These are phyloP conservation scores for Anguilla obscura DNA, from an alignment of 2,797 vertebrate genomes.

Conservation along the genomic window DNA sequence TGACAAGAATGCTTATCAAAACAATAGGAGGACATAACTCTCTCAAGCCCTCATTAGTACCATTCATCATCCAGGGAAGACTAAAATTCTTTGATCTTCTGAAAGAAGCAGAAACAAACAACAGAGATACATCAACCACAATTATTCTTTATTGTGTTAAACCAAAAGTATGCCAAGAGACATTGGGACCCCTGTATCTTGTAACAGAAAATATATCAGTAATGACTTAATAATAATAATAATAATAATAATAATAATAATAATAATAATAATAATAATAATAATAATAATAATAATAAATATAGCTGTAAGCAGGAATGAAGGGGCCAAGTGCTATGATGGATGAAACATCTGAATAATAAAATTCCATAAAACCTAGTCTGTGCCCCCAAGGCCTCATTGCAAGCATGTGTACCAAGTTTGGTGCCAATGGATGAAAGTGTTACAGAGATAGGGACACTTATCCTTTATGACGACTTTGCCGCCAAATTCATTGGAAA, in stretches of 20 bases:
- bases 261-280: background rate
- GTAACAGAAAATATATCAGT: background rate
- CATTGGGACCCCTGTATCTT: background rate
- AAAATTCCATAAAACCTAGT: too few species aligned
- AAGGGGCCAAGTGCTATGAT: too few species aligned
- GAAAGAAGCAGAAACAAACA: slow-evolving; percentile 29
- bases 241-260: background rate
- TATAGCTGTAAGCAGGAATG: background rate
- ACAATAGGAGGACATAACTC: slow-evolving; percentile 11
- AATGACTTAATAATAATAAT: background rate
- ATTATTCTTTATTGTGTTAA: slow-evolving; percentile 16
- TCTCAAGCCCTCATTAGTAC: slow-evolving; percentile 27
- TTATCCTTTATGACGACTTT: too few species aligned
- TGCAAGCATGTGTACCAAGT: too few species aligned
- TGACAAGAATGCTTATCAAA: background rate
- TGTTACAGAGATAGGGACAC: too few species aligned
- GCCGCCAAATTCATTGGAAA: too few species aligned
- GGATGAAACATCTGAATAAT: too few species aligned
- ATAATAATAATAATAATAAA: background rate
- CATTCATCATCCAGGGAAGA: slow-evolving; percentile 5
- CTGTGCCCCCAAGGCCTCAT: too few species aligned
- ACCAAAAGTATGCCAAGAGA: slow-evolving; percentile 20
- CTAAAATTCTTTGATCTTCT: slow-evolving; percentile 26
- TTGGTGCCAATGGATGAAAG: too few species aligned
- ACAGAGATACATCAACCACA: slow-evolving; percentile 8